A percentile compares a stretch with the other conserved stretches of the same genome.
Conservation (phyloP, 2,888 invertebrate species). For the Drosophila koepferae region DNA sequence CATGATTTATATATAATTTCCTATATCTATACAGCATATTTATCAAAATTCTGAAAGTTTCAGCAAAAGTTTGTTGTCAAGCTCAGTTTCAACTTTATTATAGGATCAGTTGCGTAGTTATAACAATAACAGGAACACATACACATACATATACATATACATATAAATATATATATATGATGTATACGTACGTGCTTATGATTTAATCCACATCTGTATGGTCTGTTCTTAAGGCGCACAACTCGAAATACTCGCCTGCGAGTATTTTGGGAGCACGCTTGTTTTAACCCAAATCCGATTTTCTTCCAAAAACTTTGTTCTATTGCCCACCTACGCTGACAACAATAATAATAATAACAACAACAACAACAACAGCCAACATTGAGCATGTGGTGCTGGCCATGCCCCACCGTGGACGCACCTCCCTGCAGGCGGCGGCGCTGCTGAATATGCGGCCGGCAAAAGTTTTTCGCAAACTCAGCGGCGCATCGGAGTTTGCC, state of each 20-base stretch:
- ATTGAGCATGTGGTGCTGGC: slow-evolving; percentile 92
- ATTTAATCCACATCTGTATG: neutral
- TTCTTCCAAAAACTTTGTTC: slow-evolving; percentile 49
- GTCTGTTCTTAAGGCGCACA: neutral
- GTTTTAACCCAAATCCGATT: slow-evolving; percentile 68
- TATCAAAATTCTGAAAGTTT: neutral
- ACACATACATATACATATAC: neutral
- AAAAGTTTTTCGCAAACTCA: slow-evolving; percentile 95
- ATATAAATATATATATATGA: too few relatives aligned
- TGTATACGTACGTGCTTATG: neutral
- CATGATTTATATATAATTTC: neutral
- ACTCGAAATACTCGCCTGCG: neutral
- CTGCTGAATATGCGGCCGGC: slow-evolving; percentile 93
- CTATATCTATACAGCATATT: neutral
- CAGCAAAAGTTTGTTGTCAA: neutral
- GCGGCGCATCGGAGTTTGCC: slow-evolving; percentile 95
- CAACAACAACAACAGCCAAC: slow-evolving; percentile 85
- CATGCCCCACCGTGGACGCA: slow-evolving; percentile 97
- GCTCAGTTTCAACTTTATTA: neutral
- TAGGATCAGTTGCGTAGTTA: neutral
- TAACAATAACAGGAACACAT: slow-evolving; percentile 4
- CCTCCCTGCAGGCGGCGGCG: slow-evolving; percentile 94
- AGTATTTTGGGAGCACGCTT: slow-evolving; percentile 40
- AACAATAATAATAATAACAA: too few relatives aligned
- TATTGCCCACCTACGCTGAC: slow-evolving; percentile 31